These are phyloP conservation scores for Aepyceros melampus DNA, from an alignment of 2,113 vertebrate species.

Conservation along the genomic window DNA sequence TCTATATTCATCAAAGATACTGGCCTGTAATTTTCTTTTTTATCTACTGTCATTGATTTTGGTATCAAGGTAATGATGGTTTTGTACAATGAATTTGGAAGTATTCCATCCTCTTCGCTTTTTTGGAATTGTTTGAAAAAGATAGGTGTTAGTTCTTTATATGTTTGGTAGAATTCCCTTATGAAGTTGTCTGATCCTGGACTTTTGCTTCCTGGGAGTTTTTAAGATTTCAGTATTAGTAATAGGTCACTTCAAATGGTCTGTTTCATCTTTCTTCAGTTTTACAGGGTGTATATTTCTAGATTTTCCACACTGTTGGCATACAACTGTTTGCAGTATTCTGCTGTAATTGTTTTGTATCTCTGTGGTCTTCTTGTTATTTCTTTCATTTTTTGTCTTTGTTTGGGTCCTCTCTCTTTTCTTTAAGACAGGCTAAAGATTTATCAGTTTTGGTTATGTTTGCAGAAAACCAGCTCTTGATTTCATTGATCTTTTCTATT, in stretches of 20 bases:
- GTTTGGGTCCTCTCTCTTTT: background rate
- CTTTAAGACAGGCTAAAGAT: background rate
- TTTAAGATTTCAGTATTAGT: background rate
- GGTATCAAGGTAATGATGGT: background rate
- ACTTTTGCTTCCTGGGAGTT: background rate
- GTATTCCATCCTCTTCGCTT: background rate
- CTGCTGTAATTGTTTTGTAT: background rate
- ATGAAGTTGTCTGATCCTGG: background rate
- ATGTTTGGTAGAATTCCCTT: background rate
- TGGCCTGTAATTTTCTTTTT: background rate
- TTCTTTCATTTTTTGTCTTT: background rate
- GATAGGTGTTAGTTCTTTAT: background rate
- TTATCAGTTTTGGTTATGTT: background rate
- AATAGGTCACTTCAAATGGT: background rate
- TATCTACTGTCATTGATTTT: background rate
- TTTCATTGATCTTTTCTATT: too few relatives aligned
- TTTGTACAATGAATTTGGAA: background rate
- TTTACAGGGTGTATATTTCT: background rate
- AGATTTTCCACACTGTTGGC: background rate
- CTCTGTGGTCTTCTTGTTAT: background rate
- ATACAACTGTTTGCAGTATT: background rate
- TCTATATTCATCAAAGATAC: background rate
- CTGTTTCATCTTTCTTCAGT: background rate
- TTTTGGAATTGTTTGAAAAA: background rate
- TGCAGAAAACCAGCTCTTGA: background rate